phyloP scores from a whole-genome alignment of 2,888 invertebrate species.

The Thymelicus sylvestris region DNA sequence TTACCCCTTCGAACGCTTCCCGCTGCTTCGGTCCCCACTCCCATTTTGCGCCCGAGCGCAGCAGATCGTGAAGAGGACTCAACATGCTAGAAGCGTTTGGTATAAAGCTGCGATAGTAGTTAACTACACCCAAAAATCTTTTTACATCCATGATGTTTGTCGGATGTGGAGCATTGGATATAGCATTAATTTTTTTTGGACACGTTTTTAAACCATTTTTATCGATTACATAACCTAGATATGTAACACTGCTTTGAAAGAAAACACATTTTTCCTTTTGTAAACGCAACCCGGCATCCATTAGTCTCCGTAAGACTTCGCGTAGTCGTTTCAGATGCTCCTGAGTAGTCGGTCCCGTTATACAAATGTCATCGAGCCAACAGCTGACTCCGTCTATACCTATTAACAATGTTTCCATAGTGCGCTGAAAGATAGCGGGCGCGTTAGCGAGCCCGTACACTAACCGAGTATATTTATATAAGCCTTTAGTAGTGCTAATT shows the following conservation, averaged over 20 bases:
- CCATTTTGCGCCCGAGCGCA: constrained; percentile 30
- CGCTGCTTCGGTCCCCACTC: constrained; percentile 29
- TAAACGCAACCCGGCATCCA: constrained; percentile 27
- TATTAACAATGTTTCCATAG: constrained; percentile 39
- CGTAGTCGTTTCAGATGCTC: constrained; percentile 25
- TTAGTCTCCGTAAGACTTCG: constrained; percentile 24
- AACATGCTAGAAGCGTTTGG: constrained; percentile 37
- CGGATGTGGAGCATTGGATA: constrained; percentile 28
- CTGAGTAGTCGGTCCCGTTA: constrained; percentile 33
- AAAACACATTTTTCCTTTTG: constrained; percentile 36
- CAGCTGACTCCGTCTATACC: constrained; percentile 40
- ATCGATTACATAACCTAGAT: constrained; percentile 38
- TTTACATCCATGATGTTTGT: constrained; percentile 34
- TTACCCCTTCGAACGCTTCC: constrained; percentile 1
- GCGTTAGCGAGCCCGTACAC: constrained; percentile 42
- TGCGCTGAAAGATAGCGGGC: constrained; percentile 41
- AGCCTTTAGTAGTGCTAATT: constrained; percentile 39
- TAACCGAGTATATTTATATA: constrained; percentile 41
- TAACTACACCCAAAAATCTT: constrained; percentile 39
- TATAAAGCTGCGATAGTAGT: constrained; percentile 40
- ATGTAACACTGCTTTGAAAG: constrained; percentile 31
- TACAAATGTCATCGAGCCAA: constrained; percentile 39
- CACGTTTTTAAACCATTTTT: constrained; percentile 32
- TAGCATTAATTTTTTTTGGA: constrained; percentile 39
- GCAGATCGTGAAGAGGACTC: constrained; percentile 36